Evolutionary conservation across 2,797 vertebrate species (phyloP), one percentile per base, ranked within the genome.

Genomic region (Smutsia gigantea): DNA sequence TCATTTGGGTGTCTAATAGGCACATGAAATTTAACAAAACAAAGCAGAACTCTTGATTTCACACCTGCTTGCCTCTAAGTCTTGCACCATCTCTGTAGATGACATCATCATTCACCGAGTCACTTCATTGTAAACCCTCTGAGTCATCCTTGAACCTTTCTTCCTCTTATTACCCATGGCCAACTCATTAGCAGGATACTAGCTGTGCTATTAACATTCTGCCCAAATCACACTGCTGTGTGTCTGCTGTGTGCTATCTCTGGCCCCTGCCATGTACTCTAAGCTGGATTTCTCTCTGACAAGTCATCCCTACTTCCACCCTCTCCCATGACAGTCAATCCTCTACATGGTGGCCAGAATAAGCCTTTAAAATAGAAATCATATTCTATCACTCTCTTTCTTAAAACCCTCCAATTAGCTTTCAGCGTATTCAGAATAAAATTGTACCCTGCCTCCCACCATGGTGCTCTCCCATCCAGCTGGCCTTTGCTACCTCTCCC

Each of bases 21-120:
- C 11, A 51, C 57, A 39, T 88, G 59, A 94, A 79, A 83, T 87
- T 87, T 81, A 81, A 79, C 23, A 92, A 51, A 88, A 59, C 51
- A 63, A 93, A 94, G 69, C 51, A 79, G 46, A 78, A 53, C 59
- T 57, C 29, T 37, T 17, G n/a, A 81, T 81, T 81, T 77, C 34
- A 51, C 37, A 31, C 27, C 23, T 42, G 5, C 59, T 66, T 27
- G 12, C 78, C 72, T 96, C 27, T 51, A 75, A 31, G 27, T 34
- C 34, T 53, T 53, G 23, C 12, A n/a, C 4, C 1, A 9, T 72
- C 27, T 94, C 13, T n/a, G 61, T 34, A 39, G 53, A 42, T 21
- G 31, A 25, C 39, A 57, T 66, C 23, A 7, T 59, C 11, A 12
- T 34, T 92, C 25, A 46, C 23, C 19, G 19, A 21, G 10, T 77